Base-by-base conservation (phyloP, 2,888 invertebrate genomes). In the Heliconius erato region DNA sequence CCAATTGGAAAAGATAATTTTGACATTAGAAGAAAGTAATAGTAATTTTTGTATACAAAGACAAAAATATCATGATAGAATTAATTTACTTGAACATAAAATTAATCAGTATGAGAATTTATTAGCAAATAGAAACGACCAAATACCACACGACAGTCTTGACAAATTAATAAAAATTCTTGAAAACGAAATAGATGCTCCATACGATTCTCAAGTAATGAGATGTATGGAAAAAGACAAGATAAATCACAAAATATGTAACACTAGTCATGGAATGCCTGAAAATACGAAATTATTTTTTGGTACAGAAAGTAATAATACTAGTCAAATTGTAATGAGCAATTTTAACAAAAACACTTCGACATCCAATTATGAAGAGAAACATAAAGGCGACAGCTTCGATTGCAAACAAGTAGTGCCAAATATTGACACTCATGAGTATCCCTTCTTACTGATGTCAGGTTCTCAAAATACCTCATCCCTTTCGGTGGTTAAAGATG, bases 101-200 rank as follows among this genome's bases (percentile, higher is more conserved):
- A 84, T 94, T 79, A 83, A 85, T 11, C 89, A 92, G 79, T 91
- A 89, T 82, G 92, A 94, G 86, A 79, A 87, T 9, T 88, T 87
- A 77, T 88, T 78, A 49, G 88, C 90, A 74, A 87, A 87, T 72
- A 89, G 89, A 69, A 89, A 86, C 23, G 89, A 86, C 59, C 85
- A 87, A 6, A 82, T 87, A n/a, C 91, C 91, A 32, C 85, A 89
- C 3, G 92, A 92, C 69, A 92, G 94, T 82, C 87, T 96, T 32
- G 94, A 95, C 84, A 91, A 90, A 83, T 89, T 96, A 77, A 93
- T 95, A 28, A 93, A 93, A 89, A 92, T 93, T 69, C 90, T 95
- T 12, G 96, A 95, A 90, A 90, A 94, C 49, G 96, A 96, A 88
- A 86, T 96, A 77, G 91, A 89, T 67, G 87, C 90, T 44, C 89